Base-by-base conservation (phyloP, 2,113 vertebrate species). In the Halcyon senegalensis region DNA sequence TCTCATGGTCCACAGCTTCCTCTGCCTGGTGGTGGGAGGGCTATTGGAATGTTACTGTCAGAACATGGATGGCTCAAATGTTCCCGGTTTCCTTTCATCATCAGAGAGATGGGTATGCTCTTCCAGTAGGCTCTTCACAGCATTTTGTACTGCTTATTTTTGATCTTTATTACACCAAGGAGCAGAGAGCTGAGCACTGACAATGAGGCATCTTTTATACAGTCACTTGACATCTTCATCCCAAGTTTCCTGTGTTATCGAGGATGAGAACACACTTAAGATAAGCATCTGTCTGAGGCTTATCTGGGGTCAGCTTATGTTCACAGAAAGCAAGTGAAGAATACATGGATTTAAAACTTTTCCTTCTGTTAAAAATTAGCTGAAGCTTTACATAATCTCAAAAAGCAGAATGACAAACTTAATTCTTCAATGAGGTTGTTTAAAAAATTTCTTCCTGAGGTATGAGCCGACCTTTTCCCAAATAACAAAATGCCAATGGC, bases 391-490 rank as follows among this genome's bases (percentile, higher is more conserved):
- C 35, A 33, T 97, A 96, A 96, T 93, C 75, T 11, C 31, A 63
- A 87, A 93, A 96, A 96, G 31, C 82, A 83, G 84, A 83, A 91
- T 66, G 83, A 96, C 90, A 95, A 97, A 91, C 59, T 95, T 60
- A 86, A 93, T 94, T 68, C 93, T 95, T 39, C 81, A 72, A 70
- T 37, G 50, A 66, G 77, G 50, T 76, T 74, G 41, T 67, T 90
- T 50, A 59, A 96, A 75, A 85, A 23, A 91, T 77, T 95, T 91
- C 85, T 84, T 93, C 94, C 94, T 77, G 37, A 63, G 75, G 95
- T 96, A 93, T 30, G 28, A 93, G 31, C 28, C 2, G 90, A 94
- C 94, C 93, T 97, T 96, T 97, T 95, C 79, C 92, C 85, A 94
- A 93, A 90, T 79, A 95, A 62, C 72, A 89, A 86, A 90, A 63